These are phyloP conservation scores for Dendropsophus ebraccatus DNA, from an alignment of 2,113 vertebrate genomes.

Conservation along the genomic window DNA sequence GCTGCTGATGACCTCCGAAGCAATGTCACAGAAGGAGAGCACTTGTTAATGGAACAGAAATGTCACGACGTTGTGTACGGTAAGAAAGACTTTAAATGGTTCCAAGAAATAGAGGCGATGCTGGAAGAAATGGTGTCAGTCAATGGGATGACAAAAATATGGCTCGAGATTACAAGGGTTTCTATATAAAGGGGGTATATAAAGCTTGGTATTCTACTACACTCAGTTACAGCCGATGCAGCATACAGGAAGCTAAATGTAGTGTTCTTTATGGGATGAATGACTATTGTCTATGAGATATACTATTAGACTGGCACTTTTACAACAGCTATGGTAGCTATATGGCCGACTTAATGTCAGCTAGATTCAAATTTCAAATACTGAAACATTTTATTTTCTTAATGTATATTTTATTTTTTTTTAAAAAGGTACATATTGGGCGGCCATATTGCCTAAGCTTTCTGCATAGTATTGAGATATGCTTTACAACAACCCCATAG, in stretches of 20 bases:
- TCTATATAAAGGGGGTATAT: neutral
- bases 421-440: too few relatives aligned
- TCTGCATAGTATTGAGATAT: too few relatives aligned
- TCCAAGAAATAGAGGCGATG: constrained; percentile 19
- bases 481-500: too few relatives aligned
- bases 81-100: constrained; percentile 4
- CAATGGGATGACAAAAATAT: neutral
- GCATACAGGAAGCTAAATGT: neutral
- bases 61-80: constrained; percentile 20
- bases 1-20: constrained; percentile 29
- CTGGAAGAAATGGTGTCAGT: neutral
- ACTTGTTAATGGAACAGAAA: constrained; percentile 44
- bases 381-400: too few relatives aligned
- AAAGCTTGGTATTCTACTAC: neutral
- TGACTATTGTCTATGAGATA: neutral
- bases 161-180: neutral
- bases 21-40: constrained; percentile 7
- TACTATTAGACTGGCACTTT: neutral
- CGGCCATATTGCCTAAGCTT: too few relatives aligned
- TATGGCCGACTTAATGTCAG: too few relatives aligned
- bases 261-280: neutral
- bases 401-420: too few relatives aligned
- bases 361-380: too few relatives aligned
- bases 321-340: neutral
- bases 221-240: neutral